Base-by-base conservation (phyloP, 2,797 vertebrate genomes). In the Merluccius polli region DNA sequence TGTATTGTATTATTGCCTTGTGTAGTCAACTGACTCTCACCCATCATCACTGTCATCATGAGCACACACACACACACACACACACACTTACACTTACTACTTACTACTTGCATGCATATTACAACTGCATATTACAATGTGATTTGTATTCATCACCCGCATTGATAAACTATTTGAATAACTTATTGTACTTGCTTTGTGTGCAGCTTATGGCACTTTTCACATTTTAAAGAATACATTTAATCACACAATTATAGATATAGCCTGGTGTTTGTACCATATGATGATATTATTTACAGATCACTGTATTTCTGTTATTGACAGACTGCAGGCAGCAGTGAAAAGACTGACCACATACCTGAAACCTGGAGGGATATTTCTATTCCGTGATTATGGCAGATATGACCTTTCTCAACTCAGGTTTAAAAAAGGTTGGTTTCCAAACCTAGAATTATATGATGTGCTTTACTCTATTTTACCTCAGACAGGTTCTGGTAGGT, bases 371-470 rank as follows among this genome's bases (percentile, higher is more conserved):
- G 97, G 96, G 75, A 90, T 94, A 68, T 87, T 98, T 36, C 93
- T 98, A 52, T 97, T 98, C 88, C 94, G 96, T 76, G 97, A 98
- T 88, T 95, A 97, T 41, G 97, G 97, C 82, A 94, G 96, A 94
- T 95, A 96, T 0, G 96, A 97, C 86, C 89, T 94, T 59, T 92
- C 97, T 84, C 97, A 98, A 27, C 95, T 98, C 80, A 92, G 95
- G 81, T 96, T 98, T 90, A 97, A 97, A 89, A 95, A 93, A 85
- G 97, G 96, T 98, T 91, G 80, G 87, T 80, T 13, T 83, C 27
- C 27, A 71, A 16, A n/a, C n/a, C n/a, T n/a, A 74, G n/a, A 36
- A 16, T 8, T 10, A 27, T 11, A 71, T 15, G 31, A 41, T 18
- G 9, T n/a, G 4, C 29, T 52, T n/a, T 71, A 24, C 11, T 33